These are phyloP conservation scores for Mustela erminea DNA, from an alignment of 2,797 vertebrate genomes.

Conservation along the genomic window DNA sequence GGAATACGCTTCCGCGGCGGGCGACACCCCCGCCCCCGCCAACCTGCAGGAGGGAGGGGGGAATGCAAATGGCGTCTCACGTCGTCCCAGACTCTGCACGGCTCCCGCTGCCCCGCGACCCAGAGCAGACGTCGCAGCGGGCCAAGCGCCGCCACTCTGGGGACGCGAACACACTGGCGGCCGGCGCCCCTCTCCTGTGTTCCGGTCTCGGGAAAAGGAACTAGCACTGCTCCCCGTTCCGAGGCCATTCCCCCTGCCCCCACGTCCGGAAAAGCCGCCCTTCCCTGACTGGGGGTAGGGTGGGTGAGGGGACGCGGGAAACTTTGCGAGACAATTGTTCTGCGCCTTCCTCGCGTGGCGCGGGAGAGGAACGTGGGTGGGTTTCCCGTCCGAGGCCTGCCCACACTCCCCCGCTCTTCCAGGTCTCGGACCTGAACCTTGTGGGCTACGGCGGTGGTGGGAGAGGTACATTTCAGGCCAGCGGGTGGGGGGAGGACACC, in stretches of 20 bases:
- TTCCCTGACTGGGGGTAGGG: not conserved
- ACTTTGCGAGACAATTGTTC: slow-evolving; percentile 64
- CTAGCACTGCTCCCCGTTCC: not conserved
- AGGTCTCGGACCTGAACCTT: not conserved
- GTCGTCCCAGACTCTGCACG: slow-evolving; percentile 58
- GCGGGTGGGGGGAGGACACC: not conserved
- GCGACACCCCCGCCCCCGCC: slow-evolving; percentile 79
- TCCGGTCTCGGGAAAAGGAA: not conserved
- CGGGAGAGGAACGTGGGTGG: not conserved
- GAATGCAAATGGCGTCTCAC: slow-evolving; percentile 83
- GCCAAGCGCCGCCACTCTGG: slow-evolving; percentile 2
- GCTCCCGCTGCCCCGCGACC: slow-evolving; percentile 45
- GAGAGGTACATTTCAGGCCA: not conserved
- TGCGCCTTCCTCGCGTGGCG: not conserved
- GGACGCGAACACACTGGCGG: not conserved
- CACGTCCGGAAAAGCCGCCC: slow-evolving; percentile 64
- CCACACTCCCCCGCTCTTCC: not conserved
- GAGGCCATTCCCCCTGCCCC: not conserved
- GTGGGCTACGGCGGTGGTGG: not conserved
- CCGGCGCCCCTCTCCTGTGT: not conserved
- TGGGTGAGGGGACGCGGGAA: not conserved
- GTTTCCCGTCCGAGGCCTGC: slow-evolving; percentile 20
- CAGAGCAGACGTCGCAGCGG: slow-evolving; percentile 43
- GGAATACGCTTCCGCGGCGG: slow-evolving; percentile 78
- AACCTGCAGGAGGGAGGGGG: slow-evolving; percentile 75